Evolutionary conservation across 2,113 vertebrate genomes (phyloP).

Genomic region (Ictalurus furcatus): DNA sequence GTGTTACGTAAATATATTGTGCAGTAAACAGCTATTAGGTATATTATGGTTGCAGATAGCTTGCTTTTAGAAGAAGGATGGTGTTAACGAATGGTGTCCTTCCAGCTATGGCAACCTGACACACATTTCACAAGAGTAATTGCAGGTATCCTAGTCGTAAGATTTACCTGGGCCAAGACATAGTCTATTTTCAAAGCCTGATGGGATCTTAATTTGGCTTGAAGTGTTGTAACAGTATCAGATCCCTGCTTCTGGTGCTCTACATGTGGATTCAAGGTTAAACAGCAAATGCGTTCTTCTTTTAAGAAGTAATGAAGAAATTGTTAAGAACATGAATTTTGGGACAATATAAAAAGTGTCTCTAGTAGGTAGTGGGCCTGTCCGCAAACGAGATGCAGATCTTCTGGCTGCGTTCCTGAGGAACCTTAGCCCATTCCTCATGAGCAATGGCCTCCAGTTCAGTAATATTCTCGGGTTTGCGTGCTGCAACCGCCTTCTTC

Average conservation of each 20-base stretch:
- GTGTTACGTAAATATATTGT: not conserved
- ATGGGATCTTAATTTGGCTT: not conserved
- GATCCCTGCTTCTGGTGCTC: not conserved
- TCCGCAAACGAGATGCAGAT: too few species aligned
- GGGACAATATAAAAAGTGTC: not conserved
- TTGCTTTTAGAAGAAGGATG: not conserved
- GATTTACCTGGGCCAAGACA: not conserved
- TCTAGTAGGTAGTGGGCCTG: not conserved
- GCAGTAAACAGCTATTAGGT: constrained; percentile 15
- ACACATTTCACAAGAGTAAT: constrained; percentile 4
- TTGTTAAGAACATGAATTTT: not conserved
- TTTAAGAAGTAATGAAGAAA: not conserved
- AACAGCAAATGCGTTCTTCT: not conserved
- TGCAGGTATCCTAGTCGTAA: not conserved
- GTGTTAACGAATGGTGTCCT: not conserved
- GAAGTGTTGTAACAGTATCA: not conserved
- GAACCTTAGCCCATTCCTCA: too few species aligned
- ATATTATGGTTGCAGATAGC: not conserved
- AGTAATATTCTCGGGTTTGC: too few species aligned
- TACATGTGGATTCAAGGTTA: not conserved
- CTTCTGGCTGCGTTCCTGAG: too few species aligned
- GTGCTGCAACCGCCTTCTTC: too few species aligned
- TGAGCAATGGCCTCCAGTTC: too few species aligned
- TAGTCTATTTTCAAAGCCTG: not conserved
- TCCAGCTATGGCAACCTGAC: not conserved